Percentiles rank a stretch among this genome's conserved stretches.
Evolutionary conservation across 2,888 invertebrate species (phyloP).

Genomic region (Hyles lineata): DNA sequence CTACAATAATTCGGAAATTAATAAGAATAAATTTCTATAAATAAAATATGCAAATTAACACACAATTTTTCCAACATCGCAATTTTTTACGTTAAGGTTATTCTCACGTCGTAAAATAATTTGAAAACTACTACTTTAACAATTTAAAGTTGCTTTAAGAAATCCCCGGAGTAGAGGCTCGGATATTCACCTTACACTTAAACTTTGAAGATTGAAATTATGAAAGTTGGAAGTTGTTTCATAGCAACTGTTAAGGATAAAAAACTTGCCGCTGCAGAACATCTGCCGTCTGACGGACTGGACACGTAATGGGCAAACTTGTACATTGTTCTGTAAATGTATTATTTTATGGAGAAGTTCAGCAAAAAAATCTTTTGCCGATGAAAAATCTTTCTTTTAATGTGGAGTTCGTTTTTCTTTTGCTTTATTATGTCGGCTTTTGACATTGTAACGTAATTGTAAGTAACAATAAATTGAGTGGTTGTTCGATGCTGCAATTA

Average conservation of each 20-base stretch:
- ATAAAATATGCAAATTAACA: too few species aligned
- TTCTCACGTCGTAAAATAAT: too few species aligned
- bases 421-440: too few species aligned
- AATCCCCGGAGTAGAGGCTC: neutral
- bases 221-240: constrained; percentile 23
- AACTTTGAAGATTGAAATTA: constrained; percentile 22
- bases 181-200: constrained; percentile 19
- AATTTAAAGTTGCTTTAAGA: neutral
- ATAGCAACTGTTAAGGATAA: constrained; percentile 17
- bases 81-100: too few species aligned
- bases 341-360: neutral
- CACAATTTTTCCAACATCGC: too few species aligned
- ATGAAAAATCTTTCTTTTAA: neutral
- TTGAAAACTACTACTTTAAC: too few species aligned
- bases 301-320: constrained; percentile 21
- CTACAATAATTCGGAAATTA: too few species aligned
- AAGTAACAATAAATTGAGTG: too few species aligned
- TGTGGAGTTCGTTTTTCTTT: too few species aligned
- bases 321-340: constrained; percentile 2
- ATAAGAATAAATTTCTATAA: too few species aligned
- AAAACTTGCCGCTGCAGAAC: constrained; percentile 4
- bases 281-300: constrained; percentile 6
- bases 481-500: too few species aligned
- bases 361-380: neutral
- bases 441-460: too few species aligned